Evolutionary conservation across 2,113 vertebrate genomes (phyloP).

Genomic region (Tauraco erythrolophus): DNA sequence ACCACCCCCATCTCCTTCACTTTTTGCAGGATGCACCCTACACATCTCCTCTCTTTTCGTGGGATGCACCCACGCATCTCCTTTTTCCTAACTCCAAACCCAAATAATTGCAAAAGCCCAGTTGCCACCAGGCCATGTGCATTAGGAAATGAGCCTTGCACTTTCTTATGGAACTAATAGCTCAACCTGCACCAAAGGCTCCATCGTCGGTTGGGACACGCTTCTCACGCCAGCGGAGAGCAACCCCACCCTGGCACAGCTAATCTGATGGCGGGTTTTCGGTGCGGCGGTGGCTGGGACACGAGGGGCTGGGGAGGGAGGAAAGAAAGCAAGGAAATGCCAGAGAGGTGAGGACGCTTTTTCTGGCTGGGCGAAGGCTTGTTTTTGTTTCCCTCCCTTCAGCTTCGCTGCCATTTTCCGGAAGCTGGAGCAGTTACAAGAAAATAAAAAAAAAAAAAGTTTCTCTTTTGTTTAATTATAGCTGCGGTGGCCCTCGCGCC

Average conservation of each 20-base stretch:
- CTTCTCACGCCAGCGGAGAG: not conserved
- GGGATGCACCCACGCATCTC: not conserved
- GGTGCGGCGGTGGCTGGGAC: not conserved
- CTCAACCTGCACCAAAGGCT: not conserved
- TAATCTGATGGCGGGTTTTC: slow-evolving; percentile 37
- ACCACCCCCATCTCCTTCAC: not conserved
- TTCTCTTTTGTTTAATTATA: slow-evolving; percentile 57
- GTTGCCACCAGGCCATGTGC: not conserved
- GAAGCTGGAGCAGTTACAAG: not conserved
- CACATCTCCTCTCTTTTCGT: not conserved
- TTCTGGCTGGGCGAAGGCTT: not conserved
- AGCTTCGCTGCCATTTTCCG: slow-evolving; percentile 35
- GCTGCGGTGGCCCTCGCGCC: not conserved
- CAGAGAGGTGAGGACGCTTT: slow-evolving; percentile 51
- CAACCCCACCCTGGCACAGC: slow-evolving; percentile 1
- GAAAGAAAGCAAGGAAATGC: slow-evolving; percentile 70
- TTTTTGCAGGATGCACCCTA: not conserved
- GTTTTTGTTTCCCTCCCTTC: slow-evolving; percentile 36
- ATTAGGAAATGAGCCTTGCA: accelerated
- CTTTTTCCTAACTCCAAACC: not conserved
- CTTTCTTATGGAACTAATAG: accelerated
- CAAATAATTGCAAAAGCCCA: accelerated
- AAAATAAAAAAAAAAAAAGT: not conserved
- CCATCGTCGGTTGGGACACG: not conserved
- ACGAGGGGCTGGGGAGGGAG: not conserved